phyloP scores from a whole-genome alignment of 2,797 vertebrate species.

The Babyrousa celebensis region DNA sequence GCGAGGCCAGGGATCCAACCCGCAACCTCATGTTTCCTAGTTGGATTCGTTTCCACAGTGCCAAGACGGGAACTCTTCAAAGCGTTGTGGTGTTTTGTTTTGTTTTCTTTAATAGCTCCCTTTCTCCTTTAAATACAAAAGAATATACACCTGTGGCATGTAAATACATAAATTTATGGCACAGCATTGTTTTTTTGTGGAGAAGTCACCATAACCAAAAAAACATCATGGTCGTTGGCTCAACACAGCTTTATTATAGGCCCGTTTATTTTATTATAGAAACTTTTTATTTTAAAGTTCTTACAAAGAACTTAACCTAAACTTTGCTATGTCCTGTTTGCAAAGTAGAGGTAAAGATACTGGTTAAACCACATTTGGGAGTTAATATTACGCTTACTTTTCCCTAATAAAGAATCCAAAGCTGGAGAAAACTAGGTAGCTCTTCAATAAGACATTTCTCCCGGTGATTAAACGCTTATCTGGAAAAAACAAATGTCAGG shows the following conservation, averaged over 20 bases:
- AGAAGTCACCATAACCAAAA: slow-evolving; percentile 52
- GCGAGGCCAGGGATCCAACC: too few relatives aligned
- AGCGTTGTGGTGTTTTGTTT: too few relatives aligned
- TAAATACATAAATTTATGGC: not conserved
- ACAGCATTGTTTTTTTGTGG: not conserved
- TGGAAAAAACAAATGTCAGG: not conserved
- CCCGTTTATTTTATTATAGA: not conserved
- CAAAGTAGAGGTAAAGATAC: not conserved
- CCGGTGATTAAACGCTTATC: not conserved
- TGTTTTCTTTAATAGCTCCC: not conserved
- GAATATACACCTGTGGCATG: not conserved
- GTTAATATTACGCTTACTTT: not conserved
- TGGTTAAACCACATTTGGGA: not conserved
- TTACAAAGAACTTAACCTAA: not conserved
- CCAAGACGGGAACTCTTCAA: too few relatives aligned
- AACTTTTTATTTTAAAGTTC: not conserved
- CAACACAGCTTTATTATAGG: not conserved
- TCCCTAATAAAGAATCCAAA: slow-evolving; percentile 62
- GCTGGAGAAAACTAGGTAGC: not conserved
- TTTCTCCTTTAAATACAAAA: not conserved
- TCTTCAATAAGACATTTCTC: not conserved
- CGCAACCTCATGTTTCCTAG: too few relatives aligned
- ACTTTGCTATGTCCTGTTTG: not conserved
- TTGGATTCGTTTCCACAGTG: too few relatives aligned
- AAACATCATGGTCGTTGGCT: not conserved